Percentiles rank a stretch among this genome's conserved stretches.
phyloP scores from a whole-genome alignment of 2,113 vertebrate genomes.

The Leucoraja erinaceus region DNA sequence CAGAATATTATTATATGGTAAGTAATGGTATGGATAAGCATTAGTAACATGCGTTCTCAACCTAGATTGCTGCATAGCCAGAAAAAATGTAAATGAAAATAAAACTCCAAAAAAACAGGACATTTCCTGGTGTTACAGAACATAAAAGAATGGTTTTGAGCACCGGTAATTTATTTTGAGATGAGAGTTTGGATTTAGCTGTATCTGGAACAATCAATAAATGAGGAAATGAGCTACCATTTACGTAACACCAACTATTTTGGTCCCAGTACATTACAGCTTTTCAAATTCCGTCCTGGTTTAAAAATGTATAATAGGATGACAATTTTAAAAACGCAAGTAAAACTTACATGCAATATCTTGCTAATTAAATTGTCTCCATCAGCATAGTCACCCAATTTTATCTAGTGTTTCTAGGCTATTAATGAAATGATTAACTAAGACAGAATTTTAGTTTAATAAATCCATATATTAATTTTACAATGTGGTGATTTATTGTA shows the following conservation, averaged over 20 bases:
- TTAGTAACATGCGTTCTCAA: neutral
- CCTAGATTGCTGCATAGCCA: neutral
- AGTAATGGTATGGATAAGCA: neutral
- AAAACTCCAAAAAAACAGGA: neutral
- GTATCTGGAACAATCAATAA: neutral
- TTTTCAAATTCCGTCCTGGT: neutral
- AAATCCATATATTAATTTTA: neutral
- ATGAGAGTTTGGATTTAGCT: neutral
- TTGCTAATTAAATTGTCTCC: neutral
- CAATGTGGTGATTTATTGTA: slow-evolving; percentile 14
- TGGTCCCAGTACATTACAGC: neutral
- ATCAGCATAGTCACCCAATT: neutral
- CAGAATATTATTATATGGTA: neutral
- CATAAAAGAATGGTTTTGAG: neutral
- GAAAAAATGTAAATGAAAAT: neutral
- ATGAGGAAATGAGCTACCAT: neutral
- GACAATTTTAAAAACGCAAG: neutral
- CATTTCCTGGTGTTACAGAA: neutral
- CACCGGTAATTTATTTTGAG: neutral
- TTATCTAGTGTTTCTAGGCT: neutral
- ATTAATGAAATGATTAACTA: neutral
- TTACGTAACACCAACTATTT: neutral
- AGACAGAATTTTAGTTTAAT: slow-evolving; percentile 18
- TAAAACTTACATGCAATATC: neutral
- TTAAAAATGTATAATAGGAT: slow-evolving; percentile 7